These are phyloP conservation scores for Garra rufa DNA, from an alignment of 2,113 vertebrate genomes.

Conservation along the genomic window DNA sequence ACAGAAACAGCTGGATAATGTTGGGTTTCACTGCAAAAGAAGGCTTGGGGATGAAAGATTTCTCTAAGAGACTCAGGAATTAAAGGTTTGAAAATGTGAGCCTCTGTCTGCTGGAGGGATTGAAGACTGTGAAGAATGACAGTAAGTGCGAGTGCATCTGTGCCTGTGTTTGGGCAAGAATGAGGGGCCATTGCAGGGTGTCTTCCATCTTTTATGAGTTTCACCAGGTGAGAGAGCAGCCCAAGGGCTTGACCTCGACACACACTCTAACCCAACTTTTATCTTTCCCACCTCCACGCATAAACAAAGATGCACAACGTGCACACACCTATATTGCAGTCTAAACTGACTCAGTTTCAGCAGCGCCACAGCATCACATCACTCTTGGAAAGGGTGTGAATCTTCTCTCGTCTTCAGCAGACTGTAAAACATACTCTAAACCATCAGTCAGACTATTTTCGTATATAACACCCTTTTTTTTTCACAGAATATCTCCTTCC, in stretches of 20 bases:
- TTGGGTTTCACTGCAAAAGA: not conserved
- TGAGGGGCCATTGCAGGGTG: slow-evolving; percentile 38
- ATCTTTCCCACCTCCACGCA: slow-evolving; percentile 50
- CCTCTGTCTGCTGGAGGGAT: slow-evolving; percentile 26
- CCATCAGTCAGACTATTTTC: slow-evolving; percentile 28
- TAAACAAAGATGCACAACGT: not conserved
- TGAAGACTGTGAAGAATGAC: slow-evolving; percentile 37
- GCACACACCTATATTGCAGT: not conserved
- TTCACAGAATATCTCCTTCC: not conserved
- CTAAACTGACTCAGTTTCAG: not conserved
- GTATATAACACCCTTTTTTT: not conserved
- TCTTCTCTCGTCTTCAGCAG: slow-evolving; percentile 24
- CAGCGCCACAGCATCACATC: not conserved
- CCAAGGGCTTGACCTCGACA: slow-evolving; percentile 60
- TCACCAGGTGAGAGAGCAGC: slow-evolving; percentile 62
- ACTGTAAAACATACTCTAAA: slow-evolving; percentile 13
- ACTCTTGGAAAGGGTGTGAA: slow-evolving; percentile 9
- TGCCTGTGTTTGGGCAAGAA: slow-evolving; percentile 13
- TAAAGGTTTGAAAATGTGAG: slow-evolving; percentile 27
- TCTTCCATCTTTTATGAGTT: slow-evolving; percentile 72
- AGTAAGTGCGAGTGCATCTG: slow-evolving; percentile 30
- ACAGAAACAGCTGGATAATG: not conserved
- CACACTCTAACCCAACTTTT: slow-evolving; percentile 45
- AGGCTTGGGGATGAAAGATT: not conserved
- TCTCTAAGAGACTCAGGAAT: slow-evolving; percentile 15